Percentiles rank a stretch among this genome's conserved stretches.
Conservation (phyloP, 2,113 vertebrate genomes). For the Phyllostomus hastatus region DNA sequence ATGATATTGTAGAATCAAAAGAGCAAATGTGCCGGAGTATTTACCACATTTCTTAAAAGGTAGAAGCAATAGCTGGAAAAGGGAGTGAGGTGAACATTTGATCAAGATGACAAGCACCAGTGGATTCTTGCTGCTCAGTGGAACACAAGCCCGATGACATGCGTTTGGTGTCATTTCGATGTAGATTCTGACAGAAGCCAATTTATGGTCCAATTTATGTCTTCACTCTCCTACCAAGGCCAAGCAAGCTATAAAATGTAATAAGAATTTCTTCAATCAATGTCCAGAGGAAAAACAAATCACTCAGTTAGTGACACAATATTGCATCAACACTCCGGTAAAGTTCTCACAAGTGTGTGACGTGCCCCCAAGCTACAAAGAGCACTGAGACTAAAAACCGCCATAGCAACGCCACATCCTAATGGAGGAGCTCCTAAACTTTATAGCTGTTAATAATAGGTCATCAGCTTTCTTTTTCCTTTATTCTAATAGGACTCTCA, state of each 20-base stretch:
- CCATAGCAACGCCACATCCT: conserved; percentile 21
- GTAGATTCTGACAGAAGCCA: conserved; percentile 84
- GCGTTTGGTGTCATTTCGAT: conserved; percentile 81
- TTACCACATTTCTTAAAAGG: conserved; percentile 61
- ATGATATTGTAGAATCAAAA: conserved; percentile 52
- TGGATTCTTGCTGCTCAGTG: conserved; percentile 70
- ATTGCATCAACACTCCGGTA: conserved; percentile 81
- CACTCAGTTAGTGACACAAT: conserved; percentile 81
- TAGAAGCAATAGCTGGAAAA: conserved; percentile 64
- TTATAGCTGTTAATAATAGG: conserved; percentile 62
- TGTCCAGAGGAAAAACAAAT: conserved; percentile 87
- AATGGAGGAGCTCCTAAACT: conserved; percentile 55
- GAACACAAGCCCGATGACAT: conserved; percentile 73
- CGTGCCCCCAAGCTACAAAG: conserved; percentile 76
- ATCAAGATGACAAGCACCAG: conserved; percentile 77
- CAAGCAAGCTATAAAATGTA: conserved; percentile 86
- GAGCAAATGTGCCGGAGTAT: conserved; percentile 49
- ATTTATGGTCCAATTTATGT: conserved; percentile 87
- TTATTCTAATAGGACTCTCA: background rate
- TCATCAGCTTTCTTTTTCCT: conserved; percentile 26
- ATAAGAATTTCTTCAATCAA: conserved; percentile 88
- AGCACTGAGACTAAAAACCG: conserved; percentile 56
- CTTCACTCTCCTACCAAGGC: conserved; percentile 82
- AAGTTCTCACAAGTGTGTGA: conserved; percentile 83
- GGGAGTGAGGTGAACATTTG: conserved; percentile 72